Percentiles rank a stretch among this genome's conserved stretches.
These are phyloP conservation scores for Pomacea maculata DNA, from an alignment of 1,140 invertebrate genomes.

Conservation along the genomic window DNA sequence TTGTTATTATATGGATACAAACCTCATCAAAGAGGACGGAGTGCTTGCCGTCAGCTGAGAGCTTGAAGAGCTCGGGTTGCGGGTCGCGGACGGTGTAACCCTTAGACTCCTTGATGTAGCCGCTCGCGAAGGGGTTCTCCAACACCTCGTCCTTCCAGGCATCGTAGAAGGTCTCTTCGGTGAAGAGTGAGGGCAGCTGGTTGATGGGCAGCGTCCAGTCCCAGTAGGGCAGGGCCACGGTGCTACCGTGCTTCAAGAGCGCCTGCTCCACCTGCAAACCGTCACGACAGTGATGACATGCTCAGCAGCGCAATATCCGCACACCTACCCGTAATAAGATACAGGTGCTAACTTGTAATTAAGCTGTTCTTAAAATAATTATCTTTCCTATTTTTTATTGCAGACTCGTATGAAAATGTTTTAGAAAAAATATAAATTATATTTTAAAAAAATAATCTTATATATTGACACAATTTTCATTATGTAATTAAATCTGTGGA, in stretches of 20 bases:
- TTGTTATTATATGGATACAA: neutral
- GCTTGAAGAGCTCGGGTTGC: slow-evolving; percentile 16
- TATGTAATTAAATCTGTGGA: too few species aligned
- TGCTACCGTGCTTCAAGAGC: slow-evolving; percentile 22
- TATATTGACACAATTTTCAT: too few species aligned
- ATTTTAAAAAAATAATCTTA: too few species aligned
- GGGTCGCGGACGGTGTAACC: slow-evolving; percentile 29
- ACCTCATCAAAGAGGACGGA: slow-evolving; percentile 29
- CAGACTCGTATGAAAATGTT: too few species aligned
- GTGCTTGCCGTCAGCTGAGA: slow-evolving; percentile 19
- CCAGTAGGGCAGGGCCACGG: slow-evolving; percentile 33
- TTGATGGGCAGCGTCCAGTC: slow-evolving; percentile 32
- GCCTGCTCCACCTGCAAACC: slow-evolving; percentile 17
- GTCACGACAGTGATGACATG: too few species aligned
- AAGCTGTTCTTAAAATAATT: too few species aligned
- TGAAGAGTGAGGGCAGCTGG: slow-evolving; percentile 23
- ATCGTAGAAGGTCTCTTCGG: slow-evolving; percentile 23
- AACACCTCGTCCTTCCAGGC: slow-evolving; percentile 12
- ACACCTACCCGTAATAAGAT: too few species aligned
- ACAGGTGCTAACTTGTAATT: too few species aligned
- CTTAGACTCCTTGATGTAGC: slow-evolving; percentile 12
- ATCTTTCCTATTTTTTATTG: too few species aligned
- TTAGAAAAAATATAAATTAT: too few species aligned
- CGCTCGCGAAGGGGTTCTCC: slow-evolving; percentile 27
- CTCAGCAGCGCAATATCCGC: too few species aligned